A percentile compares a stretch with the other conserved stretches of the same genome.
These are phyloP conservation scores for Amphilophus citrinellus DNA, from an alignment of 2,113 vertebrate genomes.

Conservation along the genomic window DNA sequence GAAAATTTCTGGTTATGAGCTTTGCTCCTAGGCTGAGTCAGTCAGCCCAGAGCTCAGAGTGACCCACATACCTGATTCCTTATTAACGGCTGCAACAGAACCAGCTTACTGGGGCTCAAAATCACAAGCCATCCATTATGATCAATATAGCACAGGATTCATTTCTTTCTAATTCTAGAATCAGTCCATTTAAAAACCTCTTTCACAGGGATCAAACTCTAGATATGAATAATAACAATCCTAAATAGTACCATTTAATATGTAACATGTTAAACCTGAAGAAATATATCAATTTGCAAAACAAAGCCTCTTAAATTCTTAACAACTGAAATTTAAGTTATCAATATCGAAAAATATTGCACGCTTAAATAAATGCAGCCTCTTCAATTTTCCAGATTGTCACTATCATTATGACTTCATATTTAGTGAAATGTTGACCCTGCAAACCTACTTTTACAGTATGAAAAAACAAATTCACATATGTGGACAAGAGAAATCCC, in stretches of 20 bases:
- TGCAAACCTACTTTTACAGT: neutral
- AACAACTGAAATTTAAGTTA: neutral
- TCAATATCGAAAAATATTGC: neutral
- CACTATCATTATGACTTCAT: neutral
- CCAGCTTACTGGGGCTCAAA: neutral
- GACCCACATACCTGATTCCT: conserved; percentile 24
- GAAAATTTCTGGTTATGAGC: conserved; percentile 1
- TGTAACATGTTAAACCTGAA: neutral
- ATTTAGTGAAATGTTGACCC: neutral
- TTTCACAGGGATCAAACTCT: neutral
- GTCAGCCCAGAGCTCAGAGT: neutral
- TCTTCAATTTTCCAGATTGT: neutral
- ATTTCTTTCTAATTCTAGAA: conserved; percentile 10
- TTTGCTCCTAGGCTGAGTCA: conserved; percentile 2
- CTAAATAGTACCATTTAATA: neutral
- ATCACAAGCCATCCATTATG: neutral
- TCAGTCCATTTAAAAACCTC: neutral
- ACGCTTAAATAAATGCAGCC: neutral
- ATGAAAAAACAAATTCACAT: neutral
- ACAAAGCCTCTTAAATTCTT: neutral
- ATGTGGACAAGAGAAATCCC: neutral
- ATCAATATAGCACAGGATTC: conserved; percentile 14
- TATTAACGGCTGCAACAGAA: conserved; percentile 40
- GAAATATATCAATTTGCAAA: neutral
- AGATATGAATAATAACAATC: neutral